Percentiles rank a stretch among this genome's conserved stretches.
Evolutionary conservation across 2,797 vertebrate genomes (phyloP).

Genomic region (Poecilia velifera): DNA sequence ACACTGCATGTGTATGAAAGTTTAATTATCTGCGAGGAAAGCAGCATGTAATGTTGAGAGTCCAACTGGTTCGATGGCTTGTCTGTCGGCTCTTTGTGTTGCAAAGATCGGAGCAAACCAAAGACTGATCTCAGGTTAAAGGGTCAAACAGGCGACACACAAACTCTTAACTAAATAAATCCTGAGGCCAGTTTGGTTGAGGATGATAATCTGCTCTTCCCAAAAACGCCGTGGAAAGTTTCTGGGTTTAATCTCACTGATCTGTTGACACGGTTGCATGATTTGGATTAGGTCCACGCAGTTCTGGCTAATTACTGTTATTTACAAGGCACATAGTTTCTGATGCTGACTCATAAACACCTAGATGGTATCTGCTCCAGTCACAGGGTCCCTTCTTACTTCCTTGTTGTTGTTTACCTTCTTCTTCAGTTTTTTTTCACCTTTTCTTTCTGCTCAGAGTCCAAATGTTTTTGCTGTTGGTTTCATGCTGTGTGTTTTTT

Average conservation of each 20-base stretch:
- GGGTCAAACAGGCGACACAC: constrained; percentile 7
- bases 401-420: constrained; percentile 5
- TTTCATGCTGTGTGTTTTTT: not conserved
- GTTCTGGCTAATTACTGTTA: too few relatives aligned
- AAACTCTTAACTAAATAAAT: constrained; percentile 22
- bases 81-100: not conserved
- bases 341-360: constrained; percentile 22
- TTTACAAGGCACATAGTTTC: not conserved
- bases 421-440: too few relatives aligned
- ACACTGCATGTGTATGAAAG: not conserved
- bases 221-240: not conserved
- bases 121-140: not conserved
- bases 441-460: not conserved
- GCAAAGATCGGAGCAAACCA: constrained; percentile 17
- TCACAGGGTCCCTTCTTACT: not conserved
- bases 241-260: not conserved
- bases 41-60: not conserved
- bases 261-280: not conserved
- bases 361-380: not conserved
- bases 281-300: not conserved
- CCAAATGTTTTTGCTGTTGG: not conserved
- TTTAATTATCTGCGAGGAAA: not conserved
- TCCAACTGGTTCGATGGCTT: constrained; percentile 54
- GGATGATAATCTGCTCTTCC: not conserved
- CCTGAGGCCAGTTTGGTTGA: constrained; percentile 7